Evolutionary conservation across 1,140 invertebrate genomes (phyloP), one percentile per base, ranked within the genome.

Genomic region (Sycophila sp.): DNA sequence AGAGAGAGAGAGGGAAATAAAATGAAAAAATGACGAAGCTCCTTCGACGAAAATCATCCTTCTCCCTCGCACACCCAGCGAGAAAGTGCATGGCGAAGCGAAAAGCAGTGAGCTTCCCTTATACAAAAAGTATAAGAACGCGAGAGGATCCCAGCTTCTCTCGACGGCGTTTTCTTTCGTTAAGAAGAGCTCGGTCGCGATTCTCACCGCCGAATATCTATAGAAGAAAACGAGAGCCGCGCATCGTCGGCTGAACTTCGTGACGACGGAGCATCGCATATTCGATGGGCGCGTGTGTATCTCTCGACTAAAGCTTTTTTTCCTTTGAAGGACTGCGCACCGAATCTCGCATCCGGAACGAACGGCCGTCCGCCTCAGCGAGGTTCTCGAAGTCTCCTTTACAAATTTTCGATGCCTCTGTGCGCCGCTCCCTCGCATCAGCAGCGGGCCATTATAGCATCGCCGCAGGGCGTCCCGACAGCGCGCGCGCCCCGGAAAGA

Each of bases 361-460:
- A n/a, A 51, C 38, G 32, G 38, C 36, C 11, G 30, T 22, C 11
- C 32, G n/a, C 19, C n/a, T n/a, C n/a, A n/a, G 30, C 32, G 55
- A 55, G 68, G 68, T 58, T 70, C n/a, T n/a, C n/a, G n/a, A n/a
- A 49, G 59, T 63, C 63, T 56, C 68, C n/a, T 70, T 70, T 70
- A 63, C 68, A 70, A 56, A 63, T 63, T 63, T 51, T 63, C 68
- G 53, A 65, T 38, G 45, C 47, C 22, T 5, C 34, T 10, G 40
- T 10, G 19, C 24, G 8, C 38, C 24, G 28, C 49, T 17, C 8
- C 60, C 13, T 6, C 11, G 8, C 36, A 59, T 32, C 28, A 11
- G 3, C 13, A 17, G 26, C 76, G 76, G 80, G 77, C 84, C 83
- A 86, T 86, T 86, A 86, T 85, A 84, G 79, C 78, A 72, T 85